A percentile compares a stretch with the other conserved stretches of the same genome.
Conservation (phyloP, 2,888 invertebrate species). For the Cephus nigrinus region DNA sequence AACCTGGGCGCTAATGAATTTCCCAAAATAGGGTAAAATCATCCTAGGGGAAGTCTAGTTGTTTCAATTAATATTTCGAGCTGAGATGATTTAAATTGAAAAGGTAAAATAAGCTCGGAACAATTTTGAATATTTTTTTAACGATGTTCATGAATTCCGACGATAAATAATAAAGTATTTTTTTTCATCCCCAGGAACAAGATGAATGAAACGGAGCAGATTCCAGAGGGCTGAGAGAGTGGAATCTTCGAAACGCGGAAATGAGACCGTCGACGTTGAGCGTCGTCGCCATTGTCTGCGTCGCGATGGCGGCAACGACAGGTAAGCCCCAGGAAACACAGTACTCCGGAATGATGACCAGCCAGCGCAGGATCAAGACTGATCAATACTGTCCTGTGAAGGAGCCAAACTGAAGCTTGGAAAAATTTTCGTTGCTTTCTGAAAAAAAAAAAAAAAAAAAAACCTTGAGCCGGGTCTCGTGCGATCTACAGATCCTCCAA, state of each 20-base stretch:
- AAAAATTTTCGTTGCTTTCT: too few relatives aligned
- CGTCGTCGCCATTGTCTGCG: slow-evolving; percentile 58
- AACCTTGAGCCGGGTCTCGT: too few relatives aligned
- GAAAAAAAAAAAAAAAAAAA: too few relatives aligned
- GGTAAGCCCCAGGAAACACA: slow-evolving; percentile 34
- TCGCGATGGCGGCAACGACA: slow-evolving; percentile 49
- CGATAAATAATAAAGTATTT: not conserved
- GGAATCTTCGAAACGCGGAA: slow-evolving; percentile 37
- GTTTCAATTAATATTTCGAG: not conserved
- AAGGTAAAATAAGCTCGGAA: too few relatives aligned
- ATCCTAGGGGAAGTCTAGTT: not conserved
- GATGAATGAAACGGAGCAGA: slow-evolving; percentile 53
- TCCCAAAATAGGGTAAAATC: not conserved
- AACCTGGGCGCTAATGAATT: not conserved
- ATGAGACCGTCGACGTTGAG: slow-evolving; percentile 58
- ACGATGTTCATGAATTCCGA: not conserved
- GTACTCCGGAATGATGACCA: not conserved
- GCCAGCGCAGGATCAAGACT: not conserved
- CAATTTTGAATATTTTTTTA: not conserved
- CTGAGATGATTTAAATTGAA: slow-evolving; percentile 15
- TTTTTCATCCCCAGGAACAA: slow-evolving; percentile 32
- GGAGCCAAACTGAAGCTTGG: too few relatives aligned
- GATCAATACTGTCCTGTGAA: not conserved
- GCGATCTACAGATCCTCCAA: not conserved
- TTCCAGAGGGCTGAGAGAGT: slow-evolving; percentile 56